phyloP scores from a whole-genome alignment of 2,113 vertebrate species.

The Microtus pennsylvanicus region DNA sequence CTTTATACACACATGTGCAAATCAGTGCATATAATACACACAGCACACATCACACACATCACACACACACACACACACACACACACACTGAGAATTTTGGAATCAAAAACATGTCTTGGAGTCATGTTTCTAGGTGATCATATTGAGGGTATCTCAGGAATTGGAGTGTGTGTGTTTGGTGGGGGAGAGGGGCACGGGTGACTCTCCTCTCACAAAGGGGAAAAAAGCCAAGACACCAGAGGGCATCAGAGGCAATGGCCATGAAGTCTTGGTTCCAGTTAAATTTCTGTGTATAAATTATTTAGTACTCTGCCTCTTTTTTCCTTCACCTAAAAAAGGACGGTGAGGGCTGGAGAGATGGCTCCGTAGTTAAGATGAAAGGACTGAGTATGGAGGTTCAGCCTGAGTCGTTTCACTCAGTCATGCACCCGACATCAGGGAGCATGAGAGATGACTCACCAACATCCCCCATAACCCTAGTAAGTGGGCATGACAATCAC shows the following conservation, averaged over 20 bases:
- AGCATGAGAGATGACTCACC: background rate
- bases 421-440: background rate
- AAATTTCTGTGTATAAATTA: background rate
- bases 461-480: background rate
- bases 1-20: background rate
- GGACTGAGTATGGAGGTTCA: background rate
- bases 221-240: background rate
- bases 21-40: background rate
- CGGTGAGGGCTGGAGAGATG: background rate
- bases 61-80: background rate
- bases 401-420: background rate
- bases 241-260: background rate
- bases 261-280: background rate
- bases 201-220: background rate
- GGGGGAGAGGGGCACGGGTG: background rate
- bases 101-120: conserved; percentile 32
- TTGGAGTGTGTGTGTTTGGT: no score
- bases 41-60: background rate
- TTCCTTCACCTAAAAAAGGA: no score
- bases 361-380: background rate
- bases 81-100: background rate
- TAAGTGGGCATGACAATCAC: background rate
- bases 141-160: background rate
- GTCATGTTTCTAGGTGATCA: background rate
- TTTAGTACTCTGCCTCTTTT: conserved; percentile 10